Conservation (phyloP, 1,140 invertebrate species). For the Mesaphorura yosii region DNA sequence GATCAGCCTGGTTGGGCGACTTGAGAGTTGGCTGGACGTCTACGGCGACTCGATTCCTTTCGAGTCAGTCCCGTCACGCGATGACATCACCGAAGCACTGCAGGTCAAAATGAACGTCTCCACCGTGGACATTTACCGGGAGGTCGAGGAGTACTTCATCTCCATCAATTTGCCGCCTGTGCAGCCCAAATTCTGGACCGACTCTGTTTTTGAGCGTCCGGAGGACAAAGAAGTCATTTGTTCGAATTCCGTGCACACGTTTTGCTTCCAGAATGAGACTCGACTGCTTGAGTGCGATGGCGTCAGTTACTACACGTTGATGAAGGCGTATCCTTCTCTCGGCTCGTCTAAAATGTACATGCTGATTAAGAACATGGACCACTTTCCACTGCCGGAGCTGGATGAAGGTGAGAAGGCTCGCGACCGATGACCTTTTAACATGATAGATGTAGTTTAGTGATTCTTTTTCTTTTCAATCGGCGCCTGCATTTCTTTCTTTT, state of each 20-base stretch:
- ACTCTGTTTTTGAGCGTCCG: neutral
- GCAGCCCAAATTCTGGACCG: neutral
- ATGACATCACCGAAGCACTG: neutral
- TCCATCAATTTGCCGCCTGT: neutral
- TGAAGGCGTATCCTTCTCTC: neutral
- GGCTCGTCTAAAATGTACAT: neutral
- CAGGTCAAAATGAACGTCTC: neutral
- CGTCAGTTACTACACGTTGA: neutral
- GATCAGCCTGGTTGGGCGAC: neutral
- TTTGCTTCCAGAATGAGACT: neutral
- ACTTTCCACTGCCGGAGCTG: neutral
- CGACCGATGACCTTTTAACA: too few relatives aligned
- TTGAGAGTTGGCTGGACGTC: neutral
- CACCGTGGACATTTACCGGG: neutral
- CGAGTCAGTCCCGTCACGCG: neutral
- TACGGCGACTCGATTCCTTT: neutral
- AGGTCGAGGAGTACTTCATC: neutral
- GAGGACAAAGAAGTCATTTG: neutral
- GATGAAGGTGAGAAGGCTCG: neutral
- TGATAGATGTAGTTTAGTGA: neutral
- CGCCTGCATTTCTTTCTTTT: neutral
- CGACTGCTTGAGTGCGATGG: neutral
- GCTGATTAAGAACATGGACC: neutral
- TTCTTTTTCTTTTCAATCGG: neutral
- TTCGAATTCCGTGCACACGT: neutral